Conservation (phyloP, 2,888 invertebrate species). For the Dioctria linearis region DNA sequence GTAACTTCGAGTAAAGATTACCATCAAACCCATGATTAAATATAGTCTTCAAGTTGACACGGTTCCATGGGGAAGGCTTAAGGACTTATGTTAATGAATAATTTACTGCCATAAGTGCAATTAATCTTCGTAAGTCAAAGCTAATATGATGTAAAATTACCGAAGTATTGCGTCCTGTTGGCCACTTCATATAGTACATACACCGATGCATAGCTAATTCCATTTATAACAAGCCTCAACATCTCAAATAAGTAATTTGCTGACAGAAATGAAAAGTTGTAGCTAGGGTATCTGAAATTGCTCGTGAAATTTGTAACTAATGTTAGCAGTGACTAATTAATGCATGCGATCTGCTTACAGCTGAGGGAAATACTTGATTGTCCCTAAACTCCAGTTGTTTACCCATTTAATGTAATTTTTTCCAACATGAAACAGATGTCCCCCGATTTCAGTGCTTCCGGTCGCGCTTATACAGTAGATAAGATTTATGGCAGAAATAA, state of each 20-base stretch:
- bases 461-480: background rate
- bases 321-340: background rate
- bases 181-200: background rate
- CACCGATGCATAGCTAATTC: background rate
- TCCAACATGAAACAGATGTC: background rate
- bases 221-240: background rate
- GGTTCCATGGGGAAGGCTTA: slow-evolving; percentile 3
- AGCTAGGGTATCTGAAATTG: background rate
- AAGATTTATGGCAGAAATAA: background rate
- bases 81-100: slow-evolving; percentile 9
- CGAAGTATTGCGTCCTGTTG: slow-evolving; percentile 18
- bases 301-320: slow-evolving; percentile 8
- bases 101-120: slow-evolving; percentile 30
- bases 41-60: slow-evolving; percentile 31
- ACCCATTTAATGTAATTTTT: background rate
- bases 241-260: background rate
- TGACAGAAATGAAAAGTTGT: slow-evolving; percentile 5
- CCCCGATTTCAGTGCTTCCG: background rate
- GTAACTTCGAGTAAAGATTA: slow-evolving; percentile 6
- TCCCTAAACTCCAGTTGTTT: background rate
- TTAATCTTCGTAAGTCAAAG: slow-evolving; percentile 40
- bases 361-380: too few relatives aligned
- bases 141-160: slow-evolving; percentile 19
- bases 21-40: slow-evolving; percentile 19
- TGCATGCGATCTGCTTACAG: background rate